Conservation (phyloP, 92 coral and sea anemone genomes). For the Epizoanthus scotinus region DNA sequence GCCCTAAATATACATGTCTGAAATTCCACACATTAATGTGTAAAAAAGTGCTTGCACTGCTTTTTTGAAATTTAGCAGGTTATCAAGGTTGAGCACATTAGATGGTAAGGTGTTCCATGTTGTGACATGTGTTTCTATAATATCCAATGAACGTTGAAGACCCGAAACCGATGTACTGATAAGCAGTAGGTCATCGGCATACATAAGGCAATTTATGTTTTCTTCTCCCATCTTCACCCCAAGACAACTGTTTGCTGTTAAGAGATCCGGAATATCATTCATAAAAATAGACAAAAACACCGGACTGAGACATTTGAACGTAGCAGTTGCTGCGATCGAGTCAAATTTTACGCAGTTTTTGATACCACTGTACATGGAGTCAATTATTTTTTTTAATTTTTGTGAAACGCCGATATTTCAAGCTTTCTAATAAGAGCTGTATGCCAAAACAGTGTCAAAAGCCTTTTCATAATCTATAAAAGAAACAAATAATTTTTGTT, state of each 20-base stretch:
- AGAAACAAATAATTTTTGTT: background rate
- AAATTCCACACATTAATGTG: too few relatives aligned
- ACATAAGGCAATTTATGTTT: too few relatives aligned
- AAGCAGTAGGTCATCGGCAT: too few relatives aligned
- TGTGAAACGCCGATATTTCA: background rate
- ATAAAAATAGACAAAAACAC: background rate
- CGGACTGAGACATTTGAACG: background rate
- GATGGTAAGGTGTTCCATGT: too few relatives aligned
- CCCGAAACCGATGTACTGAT: too few relatives aligned
- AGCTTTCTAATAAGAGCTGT: background rate
- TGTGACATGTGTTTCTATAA: too few relatives aligned
- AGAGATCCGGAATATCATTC: background rate
- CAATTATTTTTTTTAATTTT: background rate
- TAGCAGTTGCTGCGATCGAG: background rate
- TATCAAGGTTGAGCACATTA: too few relatives aligned
- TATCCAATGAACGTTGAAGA: too few relatives aligned
- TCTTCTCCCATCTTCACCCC: background rate
- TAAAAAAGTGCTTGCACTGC: too few relatives aligned
- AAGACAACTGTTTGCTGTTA: background rate
- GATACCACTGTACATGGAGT: background rate
- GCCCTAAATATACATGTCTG: too few relatives aligned
- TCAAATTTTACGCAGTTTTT: background rate
- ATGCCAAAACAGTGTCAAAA: background rate
- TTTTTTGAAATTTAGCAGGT: too few relatives aligned
- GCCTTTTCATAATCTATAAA: constrained; percentile 1